A percentile compares a stretch with the other conserved stretches of the same genome.
Evolutionary conservation across 1,140 invertebrate genomes (phyloP).

Genomic region (Uloborus diversus): DNA sequence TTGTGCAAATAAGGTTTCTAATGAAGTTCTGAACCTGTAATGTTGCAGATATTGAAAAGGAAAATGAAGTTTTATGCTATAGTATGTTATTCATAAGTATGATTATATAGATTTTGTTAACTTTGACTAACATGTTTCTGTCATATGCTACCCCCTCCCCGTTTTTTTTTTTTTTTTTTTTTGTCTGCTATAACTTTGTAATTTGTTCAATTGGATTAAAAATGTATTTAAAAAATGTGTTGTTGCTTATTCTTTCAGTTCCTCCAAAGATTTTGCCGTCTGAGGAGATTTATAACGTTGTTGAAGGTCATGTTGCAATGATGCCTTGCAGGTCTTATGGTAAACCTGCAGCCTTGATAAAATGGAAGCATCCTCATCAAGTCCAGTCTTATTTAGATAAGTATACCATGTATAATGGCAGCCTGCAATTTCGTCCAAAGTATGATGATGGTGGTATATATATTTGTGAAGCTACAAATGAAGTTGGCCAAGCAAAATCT

Average conservation of each 20-base stretch:
- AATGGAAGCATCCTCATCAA: constrained; percentile 11
- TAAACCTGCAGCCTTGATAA: constrained; percentile 35
- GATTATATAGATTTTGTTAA: too few relatives aligned
- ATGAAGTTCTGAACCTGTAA: too few relatives aligned
- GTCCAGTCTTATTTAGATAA: neutral
- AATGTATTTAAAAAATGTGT: too few relatives aligned
- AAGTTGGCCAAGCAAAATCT: constrained; percentile 55
- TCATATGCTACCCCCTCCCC: too few relatives aligned
- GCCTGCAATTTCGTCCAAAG: constrained; percentile 13
- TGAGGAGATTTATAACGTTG: neutral
- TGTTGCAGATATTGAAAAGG: too few relatives aligned
- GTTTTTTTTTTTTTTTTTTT: too few relatives aligned
- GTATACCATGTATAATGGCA: constrained; percentile 41
- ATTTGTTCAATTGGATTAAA: too few relatives aligned
- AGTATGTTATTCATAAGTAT: too few relatives aligned
- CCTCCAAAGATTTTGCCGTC: constrained; percentile 29
- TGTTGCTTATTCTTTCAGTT: constrained; percentile 36
- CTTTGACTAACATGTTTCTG: too few relatives aligned
- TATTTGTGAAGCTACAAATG: constrained; percentile 61
- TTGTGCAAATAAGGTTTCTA: too few relatives aligned
- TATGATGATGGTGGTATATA: constrained; percentile 63
- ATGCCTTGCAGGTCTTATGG: constrained; percentile 32
- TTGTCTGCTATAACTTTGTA: too few relatives aligned
- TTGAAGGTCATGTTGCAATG: constrained; percentile 29
- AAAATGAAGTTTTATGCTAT: too few relatives aligned